Percentiles rank a stretch among this genome's conserved stretches.
phyloP scores from a whole-genome alignment of 2,888 invertebrate genomes.

The Helobdella robusta region DNA sequence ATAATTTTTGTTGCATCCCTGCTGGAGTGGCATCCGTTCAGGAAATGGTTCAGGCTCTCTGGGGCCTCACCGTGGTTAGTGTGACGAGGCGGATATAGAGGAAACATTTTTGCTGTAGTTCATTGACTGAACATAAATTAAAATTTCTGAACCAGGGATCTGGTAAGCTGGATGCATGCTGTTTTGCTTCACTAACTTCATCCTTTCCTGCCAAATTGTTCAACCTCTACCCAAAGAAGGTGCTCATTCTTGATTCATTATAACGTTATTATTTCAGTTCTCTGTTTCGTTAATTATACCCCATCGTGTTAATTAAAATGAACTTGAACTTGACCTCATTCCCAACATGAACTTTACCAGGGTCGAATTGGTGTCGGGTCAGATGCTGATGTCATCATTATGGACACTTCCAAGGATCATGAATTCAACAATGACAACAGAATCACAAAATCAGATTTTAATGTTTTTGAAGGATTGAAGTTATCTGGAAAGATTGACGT shows the following conservation, averaged over 20 bases:
- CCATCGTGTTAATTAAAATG: not conserved
- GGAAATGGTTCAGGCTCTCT: slow-evolving; percentile 88
- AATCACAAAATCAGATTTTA: slow-evolving; percentile 74
- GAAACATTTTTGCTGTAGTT: not conserved
- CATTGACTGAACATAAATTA: not conserved
- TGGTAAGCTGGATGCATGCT: not conserved
- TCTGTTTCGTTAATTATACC: not conserved
- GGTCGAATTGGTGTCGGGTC: slow-evolving; percentile 83
- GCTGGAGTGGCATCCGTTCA: slow-evolving; percentile 93
- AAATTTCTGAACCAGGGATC: not conserved
- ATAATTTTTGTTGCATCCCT: slow-evolving; percentile 83
- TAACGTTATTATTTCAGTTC: not conserved
- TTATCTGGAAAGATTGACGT: slow-evolving; percentile 84
- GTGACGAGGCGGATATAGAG: not conserved
- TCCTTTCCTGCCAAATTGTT: slow-evolving; percentile 18
- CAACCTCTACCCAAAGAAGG: slow-evolving; percentile 19
- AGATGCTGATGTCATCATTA: slow-evolving; percentile 91
- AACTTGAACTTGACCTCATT: not conserved
- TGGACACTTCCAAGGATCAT: slow-evolving; percentile 88
- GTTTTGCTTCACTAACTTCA: slow-evolving; percentile 12
- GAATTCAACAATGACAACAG: slow-evolving; percentile 57
- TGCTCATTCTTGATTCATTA: not conserved
- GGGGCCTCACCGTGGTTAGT: slow-evolving; percentile 72
- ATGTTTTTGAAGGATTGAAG: slow-evolving; percentile 91
- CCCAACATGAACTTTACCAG: slow-evolving; percentile 42